A percentile compares a stretch with the other conserved stretches of the same genome.
Evolutionary conservation across 2,888 invertebrate species (phyloP).

Genomic region (Cephus nigrinus): DNA sequence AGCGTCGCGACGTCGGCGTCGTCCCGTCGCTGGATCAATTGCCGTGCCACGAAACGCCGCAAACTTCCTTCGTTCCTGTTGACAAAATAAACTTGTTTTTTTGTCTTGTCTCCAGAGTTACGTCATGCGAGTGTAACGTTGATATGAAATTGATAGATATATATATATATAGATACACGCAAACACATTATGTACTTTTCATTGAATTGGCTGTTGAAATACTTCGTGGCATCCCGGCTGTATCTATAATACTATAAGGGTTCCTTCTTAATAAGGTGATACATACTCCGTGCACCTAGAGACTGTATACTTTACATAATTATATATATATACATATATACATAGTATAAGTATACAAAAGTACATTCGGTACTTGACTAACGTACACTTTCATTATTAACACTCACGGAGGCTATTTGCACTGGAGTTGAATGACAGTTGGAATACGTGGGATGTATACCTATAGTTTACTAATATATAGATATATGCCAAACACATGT

Average conservation of each 20-base stretch:
- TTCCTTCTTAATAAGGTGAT: neutral
- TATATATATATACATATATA: neutral
- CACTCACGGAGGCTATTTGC: neutral
- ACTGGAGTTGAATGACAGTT: neutral
- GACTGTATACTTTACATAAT: neutral
- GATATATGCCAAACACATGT: neutral
- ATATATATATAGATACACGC: too few species aligned
- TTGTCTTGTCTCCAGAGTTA: neutral
- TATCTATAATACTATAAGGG: neutral
- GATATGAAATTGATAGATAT: neutral
- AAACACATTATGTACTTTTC: neutral
- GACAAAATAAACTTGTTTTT: neutral
- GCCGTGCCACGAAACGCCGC: neutral
- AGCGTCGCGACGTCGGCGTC: neutral
- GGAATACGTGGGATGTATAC: neutral
- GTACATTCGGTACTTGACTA: neutral
- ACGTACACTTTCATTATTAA: neutral
- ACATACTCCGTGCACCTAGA: neutral
- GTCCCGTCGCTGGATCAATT: neutral
- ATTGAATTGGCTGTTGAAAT: neutral
- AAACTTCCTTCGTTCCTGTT: neutral
- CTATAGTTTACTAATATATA: neutral
- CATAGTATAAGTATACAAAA: neutral
- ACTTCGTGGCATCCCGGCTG: neutral
- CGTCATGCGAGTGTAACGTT: neutral